Evolutionary conservation across 2,113 vertebrate species (phyloP), one percentile per base, ranked within the genome.

Genomic region (Procavia capensis): DNA sequence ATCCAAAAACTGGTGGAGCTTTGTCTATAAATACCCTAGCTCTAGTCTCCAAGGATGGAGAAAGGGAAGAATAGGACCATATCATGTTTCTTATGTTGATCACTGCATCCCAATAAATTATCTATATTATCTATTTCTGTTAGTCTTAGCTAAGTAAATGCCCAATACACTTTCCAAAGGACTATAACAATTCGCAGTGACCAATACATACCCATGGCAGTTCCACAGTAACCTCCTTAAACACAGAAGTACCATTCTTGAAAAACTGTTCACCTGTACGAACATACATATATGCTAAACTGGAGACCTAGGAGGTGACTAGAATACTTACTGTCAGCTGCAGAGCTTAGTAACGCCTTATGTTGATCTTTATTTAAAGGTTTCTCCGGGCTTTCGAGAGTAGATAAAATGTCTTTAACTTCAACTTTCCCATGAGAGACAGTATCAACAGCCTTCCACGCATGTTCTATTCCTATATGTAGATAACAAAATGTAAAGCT

Each of bases 381-480:
- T 70, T 78, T 90, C 43, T 63, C 25, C 25, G 68, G 6, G 17
- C 3, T 89, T 68, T 94, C 70, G n/a, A 94, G 41, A 6, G 27
- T 36, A 79, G 81, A 87, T 83, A 83, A 85, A 82, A 95, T 75
- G 13, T 94, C 92, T 92, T 72, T 83, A 61, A 90, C 29, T 27
- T 89, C 75, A 92, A 78, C 16, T 86, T 97, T 94, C 41, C 59
- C 93, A 90, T 95, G 91, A 66, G 45, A 41, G 63, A 92, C 1
- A 79, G 29, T 89, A 43, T 87, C n/a, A 31, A 84, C 4, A 94
- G 94, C 9, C 5, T 80, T 84, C 25, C 45, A 54, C 79, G n/a
- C n/a, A 91, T 92, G 88, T 76, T 94, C 85, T 87, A 92, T 82
- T 87, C 41, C 95, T 95, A 90, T 76, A 36, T 17, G 57, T 34